These are phyloP conservation scores for Xenus cinereus DNA, from an alignment of 2,113 vertebrate species.

Conservation along the genomic window DNA sequence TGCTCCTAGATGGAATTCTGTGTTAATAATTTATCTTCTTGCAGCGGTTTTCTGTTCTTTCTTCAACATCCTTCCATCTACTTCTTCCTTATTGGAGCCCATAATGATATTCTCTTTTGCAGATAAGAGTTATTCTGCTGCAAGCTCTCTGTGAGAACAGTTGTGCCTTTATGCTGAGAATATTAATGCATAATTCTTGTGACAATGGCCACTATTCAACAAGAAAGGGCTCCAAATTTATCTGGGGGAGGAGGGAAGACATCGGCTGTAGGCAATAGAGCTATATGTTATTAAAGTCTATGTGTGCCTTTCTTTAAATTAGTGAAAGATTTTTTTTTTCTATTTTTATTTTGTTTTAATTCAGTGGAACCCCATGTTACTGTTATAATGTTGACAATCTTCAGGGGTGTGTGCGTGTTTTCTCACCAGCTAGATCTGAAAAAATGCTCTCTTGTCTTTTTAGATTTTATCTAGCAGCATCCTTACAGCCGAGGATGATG, in stretches of 20 bases:
- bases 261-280: background rate
- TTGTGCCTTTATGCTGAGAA: background rate
- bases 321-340: background rate
- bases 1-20: background rate
- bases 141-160: background rate
- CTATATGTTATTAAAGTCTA: background rate
- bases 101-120: background rate
- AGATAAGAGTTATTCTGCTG: background rate
- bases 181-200: background rate
- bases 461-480: background rate
- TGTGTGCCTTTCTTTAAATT: background rate
- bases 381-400: background rate
- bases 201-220: background rate
- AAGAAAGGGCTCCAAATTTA: background rate
- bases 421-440: background rate
- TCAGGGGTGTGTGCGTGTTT: background rate
- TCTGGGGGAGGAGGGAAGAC: background rate
- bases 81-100: background rate
- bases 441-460: background rate
- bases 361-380: background rate
- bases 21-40: conserved; percentile 23
- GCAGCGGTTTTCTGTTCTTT: background rate
- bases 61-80: background rate
- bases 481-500: background rate
- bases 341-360: background rate